These are phyloP conservation scores for Folsomia candida DNA, from an alignment of 2,888 invertebrate species.

Conservation along the genomic window DNA sequence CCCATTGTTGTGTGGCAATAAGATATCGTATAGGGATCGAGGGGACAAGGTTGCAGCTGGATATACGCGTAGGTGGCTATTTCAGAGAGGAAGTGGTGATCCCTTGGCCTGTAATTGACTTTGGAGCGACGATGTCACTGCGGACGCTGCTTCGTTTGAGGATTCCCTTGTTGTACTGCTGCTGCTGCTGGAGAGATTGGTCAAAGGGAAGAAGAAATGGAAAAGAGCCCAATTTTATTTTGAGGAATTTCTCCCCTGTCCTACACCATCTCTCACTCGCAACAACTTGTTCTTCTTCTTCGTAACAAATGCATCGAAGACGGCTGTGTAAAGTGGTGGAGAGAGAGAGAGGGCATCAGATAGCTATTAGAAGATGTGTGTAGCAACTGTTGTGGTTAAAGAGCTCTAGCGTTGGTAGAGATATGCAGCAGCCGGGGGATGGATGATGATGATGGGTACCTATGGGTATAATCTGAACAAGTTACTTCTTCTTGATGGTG, in stretches of 20 bases:
- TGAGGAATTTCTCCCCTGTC: conserved; percentile 18
- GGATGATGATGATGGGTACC: neutral
- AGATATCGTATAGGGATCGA: too few relatives aligned
- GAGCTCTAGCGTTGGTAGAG: too few relatives aligned
- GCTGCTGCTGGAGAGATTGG: neutral
- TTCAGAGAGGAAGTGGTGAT: neutral
- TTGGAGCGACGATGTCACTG: neutral
- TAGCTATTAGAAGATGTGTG: too few relatives aligned
- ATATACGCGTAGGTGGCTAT: too few relatives aligned
- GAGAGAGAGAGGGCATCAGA: too few relatives aligned
- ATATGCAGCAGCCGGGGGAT: neutral
- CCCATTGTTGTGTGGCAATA: too few relatives aligned
- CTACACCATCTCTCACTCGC: neutral
- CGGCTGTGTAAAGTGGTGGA: too few relatives aligned
- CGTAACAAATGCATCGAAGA: neutral
- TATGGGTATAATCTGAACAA: neutral
- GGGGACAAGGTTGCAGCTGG: too few relatives aligned
- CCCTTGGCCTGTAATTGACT: neutral
- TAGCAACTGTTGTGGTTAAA: too few relatives aligned
- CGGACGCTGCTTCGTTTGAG: neutral
- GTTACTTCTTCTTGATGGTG: neutral
- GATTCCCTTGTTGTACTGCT: neutral
- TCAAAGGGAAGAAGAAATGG: conserved; percentile 2
- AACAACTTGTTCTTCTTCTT: neutral
- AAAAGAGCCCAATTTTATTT: conserved; percentile 2